Evolutionary conservation across 1,140 invertebrate species (phyloP).

Genomic region (Littorina saxatilis): DNA sequence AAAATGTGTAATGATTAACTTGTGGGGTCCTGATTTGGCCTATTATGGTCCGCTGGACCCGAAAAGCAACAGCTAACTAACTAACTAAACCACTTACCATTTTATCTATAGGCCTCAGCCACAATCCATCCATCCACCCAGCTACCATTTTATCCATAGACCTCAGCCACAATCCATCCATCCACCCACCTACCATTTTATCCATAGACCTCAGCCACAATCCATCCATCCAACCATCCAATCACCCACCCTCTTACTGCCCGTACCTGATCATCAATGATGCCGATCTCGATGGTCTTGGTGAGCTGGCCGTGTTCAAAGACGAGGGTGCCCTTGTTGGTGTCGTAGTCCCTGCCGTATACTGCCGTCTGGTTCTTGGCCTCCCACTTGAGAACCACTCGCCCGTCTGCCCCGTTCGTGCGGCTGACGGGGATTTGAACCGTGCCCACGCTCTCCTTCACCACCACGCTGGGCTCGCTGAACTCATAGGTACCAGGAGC

Average conservation of each 20-base stretch:
- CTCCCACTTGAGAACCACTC: slow-evolving; percentile 79
- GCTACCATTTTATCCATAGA: no score
- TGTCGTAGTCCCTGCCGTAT: slow-evolving; percentile 78
- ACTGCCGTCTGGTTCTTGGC: slow-evolving; percentile 81
- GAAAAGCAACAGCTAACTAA: no score
- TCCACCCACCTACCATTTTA: no score
- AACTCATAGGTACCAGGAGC: slow-evolving; percentile 81
- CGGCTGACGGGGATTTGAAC: slow-evolving; percentile 79
- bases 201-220: no score
- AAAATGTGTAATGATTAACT: no score
- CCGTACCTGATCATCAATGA: slow-evolving; percentile 80
- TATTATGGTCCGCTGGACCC: no score
- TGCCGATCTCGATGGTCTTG: slow-evolving; percentile 80
- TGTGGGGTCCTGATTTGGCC: no score
- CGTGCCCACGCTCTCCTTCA: slow-evolving; percentile 80
- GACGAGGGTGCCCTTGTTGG: slow-evolving; percentile 76
- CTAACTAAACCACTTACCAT: no score
- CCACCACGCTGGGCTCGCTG: slow-evolving; percentile 79
- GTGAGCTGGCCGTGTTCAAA: slow-evolving; percentile 80
- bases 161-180: no score
- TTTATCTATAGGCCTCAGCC: no score
- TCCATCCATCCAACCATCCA: no score
- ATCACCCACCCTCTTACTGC: not conserved
- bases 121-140: no score
- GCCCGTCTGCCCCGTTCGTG: slow-evolving; percentile 79